These are phyloP conservation scores for Lithophane leautieri DNA, from an alignment of 2,888 invertebrate genomes.

Conservation along the genomic window DNA sequence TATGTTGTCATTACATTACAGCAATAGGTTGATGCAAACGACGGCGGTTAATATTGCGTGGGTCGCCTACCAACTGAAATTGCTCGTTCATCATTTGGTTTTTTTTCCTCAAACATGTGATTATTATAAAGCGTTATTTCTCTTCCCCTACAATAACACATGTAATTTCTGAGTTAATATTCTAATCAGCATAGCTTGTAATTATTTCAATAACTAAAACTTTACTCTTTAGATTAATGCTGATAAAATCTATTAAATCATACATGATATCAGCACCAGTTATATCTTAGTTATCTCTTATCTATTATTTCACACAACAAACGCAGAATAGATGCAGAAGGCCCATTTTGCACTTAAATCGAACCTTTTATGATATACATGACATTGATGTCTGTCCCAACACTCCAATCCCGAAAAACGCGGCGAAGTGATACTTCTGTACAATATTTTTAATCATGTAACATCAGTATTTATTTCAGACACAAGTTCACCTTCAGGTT, in stretches of 20 bases:
- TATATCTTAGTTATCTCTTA: slow-evolving; percentile 5
- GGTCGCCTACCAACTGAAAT: not conserved
- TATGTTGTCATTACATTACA: not conserved
- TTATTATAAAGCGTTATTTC: not conserved
- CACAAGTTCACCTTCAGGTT: slow-evolving; percentile 2
- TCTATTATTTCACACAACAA: slow-evolving; percentile 15
- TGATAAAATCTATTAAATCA: slow-evolving; percentile 2
- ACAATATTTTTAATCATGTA: not conserved
- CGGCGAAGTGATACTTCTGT: not conserved
- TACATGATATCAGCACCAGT: not conserved
- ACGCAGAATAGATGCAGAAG: not conserved
- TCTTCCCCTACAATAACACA: not conserved
- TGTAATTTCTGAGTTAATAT: not conserved
- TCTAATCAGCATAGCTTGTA: not conserved
- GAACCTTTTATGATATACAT: not conserved
- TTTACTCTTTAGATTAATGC: not conserved
- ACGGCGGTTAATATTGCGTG: not conserved
- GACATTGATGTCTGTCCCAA: not conserved
- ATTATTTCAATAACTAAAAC: not conserved
- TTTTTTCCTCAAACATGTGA: not conserved
- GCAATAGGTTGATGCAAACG: not conserved
- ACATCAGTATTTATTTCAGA: not conserved
- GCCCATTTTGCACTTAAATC: not conserved
- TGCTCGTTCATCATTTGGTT: not conserved
- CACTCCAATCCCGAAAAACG: not conserved